These are phyloP conservation scores for Ceratina australensis DNA, from an alignment of 1,140 invertebrate species.

Conservation along the genomic window DNA sequence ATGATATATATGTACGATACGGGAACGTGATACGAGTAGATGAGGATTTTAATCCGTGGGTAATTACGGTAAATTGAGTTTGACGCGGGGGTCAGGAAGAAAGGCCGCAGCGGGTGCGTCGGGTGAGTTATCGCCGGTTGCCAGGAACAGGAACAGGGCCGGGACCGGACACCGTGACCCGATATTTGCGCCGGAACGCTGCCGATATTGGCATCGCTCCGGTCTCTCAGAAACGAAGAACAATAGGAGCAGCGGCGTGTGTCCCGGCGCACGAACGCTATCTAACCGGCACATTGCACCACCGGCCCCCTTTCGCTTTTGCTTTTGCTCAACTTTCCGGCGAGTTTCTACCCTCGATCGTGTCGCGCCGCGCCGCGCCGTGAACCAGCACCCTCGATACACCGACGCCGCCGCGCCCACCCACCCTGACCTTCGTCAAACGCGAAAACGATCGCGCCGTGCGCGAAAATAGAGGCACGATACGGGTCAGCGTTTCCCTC, in stretches of 20 bases:
- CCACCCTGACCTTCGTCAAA: background rate
- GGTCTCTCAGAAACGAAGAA: conserved; percentile 59
- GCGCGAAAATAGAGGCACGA: conserved; percentile 40
- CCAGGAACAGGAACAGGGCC: conserved; percentile 63
- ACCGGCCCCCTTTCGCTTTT: conserved; percentile 28
- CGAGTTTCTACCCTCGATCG: conserved; percentile 18
- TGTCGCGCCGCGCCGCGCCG: background rate
- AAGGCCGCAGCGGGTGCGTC: conserved; percentile 53
- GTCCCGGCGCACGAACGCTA: conserved; percentile 41
- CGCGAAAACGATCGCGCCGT: conserved; percentile 36
- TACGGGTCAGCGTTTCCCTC: background rate
- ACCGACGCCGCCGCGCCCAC: background rate
- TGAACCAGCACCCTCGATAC: conserved; percentile 4
- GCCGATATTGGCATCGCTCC: conserved; percentile 66
- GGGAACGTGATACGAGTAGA: background rate
- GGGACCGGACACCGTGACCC: conserved; percentile 65
- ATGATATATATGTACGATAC: too few species aligned
- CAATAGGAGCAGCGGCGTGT: conserved; percentile 53
- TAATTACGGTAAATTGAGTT: conserved; percentile 69
- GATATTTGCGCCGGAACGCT: conserved; percentile 59
- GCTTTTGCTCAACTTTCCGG: conserved; percentile 45
- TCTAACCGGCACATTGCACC: conserved; percentile 35
- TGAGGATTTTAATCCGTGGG: conserved; percentile 39
- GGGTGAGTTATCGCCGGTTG: conserved; percentile 71
- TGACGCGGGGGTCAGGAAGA: background rate